Evolutionary conservation across 1,140 invertebrate genomes (phyloP).

Genomic region (Drosophila grimshawi): DNA sequence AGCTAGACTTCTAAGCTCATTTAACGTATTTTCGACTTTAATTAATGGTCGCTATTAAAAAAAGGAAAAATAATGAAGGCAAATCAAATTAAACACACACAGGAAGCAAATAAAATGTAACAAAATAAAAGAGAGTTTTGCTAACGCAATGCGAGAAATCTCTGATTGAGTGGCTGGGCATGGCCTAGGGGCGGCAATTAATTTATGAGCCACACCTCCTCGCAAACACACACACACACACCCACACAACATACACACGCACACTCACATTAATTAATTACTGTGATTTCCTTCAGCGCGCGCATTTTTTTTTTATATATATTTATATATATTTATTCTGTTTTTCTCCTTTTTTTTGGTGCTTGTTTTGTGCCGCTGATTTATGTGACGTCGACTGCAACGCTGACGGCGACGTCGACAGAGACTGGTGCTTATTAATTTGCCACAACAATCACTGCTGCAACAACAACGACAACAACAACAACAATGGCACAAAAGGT

Average conservation of each 20-base stretch:
- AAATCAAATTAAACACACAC: conserved; percentile 17
- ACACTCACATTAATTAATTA: conserved; percentile 76
- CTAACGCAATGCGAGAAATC: conserved; percentile 51
- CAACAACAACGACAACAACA: conserved; percentile 28
- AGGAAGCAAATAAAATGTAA: conserved; percentile 25
- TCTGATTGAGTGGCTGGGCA: conserved; percentile 70
- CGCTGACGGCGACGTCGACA: conserved; percentile 4
- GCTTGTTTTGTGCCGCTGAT: conserved; percentile 25
- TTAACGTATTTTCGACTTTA: conserved; percentile 20
- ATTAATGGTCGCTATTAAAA: conserved; percentile 20
- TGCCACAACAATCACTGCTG: conserved; percentile 49
- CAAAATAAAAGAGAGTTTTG: conserved; percentile 42
- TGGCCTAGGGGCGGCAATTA: conserved; percentile 71
- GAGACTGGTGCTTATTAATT: conserved; percentile 43
- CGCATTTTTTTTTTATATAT: conserved; percentile 30
- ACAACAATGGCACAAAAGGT: conserved; percentile 43
- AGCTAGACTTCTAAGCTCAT: neutral
- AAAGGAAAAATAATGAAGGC: neutral
- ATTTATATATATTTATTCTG: conserved; percentile 22
- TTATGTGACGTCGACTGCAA: conserved; percentile 38
- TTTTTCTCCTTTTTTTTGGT: conserved; percentile 25
- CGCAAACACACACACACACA: conserved; percentile 30
- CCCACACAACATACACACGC: conserved; percentile 26
- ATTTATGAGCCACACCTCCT: conserved; percentile 66
- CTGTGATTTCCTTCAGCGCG: conserved; percentile 75